Percentiles rank a stretch among this genome's conserved stretches.
Evolutionary conservation across 2,888 invertebrate genomes (phyloP).

Genomic region (Argyra leucocephala): DNA sequence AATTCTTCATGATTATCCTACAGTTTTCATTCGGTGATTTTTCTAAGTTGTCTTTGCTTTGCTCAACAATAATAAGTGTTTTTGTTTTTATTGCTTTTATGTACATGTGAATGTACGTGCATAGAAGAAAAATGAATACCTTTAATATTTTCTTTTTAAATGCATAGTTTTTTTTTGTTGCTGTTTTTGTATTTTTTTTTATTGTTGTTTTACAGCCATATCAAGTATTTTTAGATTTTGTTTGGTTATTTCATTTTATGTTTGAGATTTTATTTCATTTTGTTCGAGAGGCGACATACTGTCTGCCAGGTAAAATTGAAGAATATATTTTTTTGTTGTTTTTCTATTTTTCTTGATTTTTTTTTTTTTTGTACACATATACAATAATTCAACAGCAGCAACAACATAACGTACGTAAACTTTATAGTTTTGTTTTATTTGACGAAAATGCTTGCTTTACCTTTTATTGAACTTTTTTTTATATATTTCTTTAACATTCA

Average conservation of each 20-base stretch:
- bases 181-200: background rate
- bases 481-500: background rate
- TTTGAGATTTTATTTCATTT: background rate
- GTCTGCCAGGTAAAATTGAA: background rate
- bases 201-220: background rate
- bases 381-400: background rate
- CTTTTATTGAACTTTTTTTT: background rate
- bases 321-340: background rate
- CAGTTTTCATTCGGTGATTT: too few species aligned
- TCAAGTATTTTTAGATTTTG: background rate
- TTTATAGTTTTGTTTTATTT: background rate
- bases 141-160: too few species aligned
- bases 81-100: too few species aligned
- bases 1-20: too few species aligned
- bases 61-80: too few species aligned
- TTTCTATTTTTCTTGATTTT: background rate
- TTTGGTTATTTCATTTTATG: background rate
- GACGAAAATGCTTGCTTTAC: too few species aligned
- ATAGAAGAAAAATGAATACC: too few species aligned
- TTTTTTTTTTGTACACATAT: background rate
- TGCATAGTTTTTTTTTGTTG: background rate
- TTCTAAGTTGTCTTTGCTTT: too few species aligned
- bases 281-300: slow-evolving; percentile 3
- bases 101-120: too few species aligned
- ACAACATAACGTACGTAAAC: background rate